phyloP scores from a whole-genome alignment of 2,888 invertebrate genomes.

The Globia sparganii region DNA sequence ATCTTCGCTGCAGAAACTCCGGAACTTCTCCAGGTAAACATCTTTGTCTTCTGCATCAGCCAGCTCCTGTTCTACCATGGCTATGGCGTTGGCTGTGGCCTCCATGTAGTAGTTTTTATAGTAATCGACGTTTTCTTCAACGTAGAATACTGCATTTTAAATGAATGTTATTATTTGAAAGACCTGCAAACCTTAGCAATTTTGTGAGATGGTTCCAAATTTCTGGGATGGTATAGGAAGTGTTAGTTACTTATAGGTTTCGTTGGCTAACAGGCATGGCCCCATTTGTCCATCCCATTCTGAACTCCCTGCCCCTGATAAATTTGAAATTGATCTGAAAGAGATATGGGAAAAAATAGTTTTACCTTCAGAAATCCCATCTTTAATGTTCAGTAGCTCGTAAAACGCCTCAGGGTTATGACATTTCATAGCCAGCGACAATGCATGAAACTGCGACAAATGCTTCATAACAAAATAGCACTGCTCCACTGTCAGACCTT shows the following conservation, averaged over 20 bases:
- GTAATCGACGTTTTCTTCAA: constrained; percentile 92
- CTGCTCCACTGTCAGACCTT: constrained; percentile 91
- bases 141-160: constrained; percentile 89
- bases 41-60: constrained; percentile 82
- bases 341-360: not conserved
- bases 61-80: constrained; percentile 90
- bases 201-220: not conserved
- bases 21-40: constrained; percentile 91
- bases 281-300: not conserved
- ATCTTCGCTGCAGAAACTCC: constrained; percentile 91
- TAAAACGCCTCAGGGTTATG: constrained; percentile 90
- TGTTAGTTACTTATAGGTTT: not conserved
- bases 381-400: constrained; percentile 85
- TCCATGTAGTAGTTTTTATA: constrained; percentile 92
- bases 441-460: constrained; percentile 92
- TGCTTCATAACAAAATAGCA: constrained; percentile 91
- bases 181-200: not conserved
- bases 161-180: not conserved
- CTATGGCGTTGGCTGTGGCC: constrained; percentile 91
- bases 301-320: not conserved
- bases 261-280: not conserved
- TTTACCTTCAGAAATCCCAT: constrained; percentile 87
- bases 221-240: too few species aligned
- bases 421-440: constrained; percentile 92
- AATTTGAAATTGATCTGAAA: not conserved